Base-by-base conservation (phyloP, 2,888 invertebrate species). In the Lithosia quadra region DNA sequence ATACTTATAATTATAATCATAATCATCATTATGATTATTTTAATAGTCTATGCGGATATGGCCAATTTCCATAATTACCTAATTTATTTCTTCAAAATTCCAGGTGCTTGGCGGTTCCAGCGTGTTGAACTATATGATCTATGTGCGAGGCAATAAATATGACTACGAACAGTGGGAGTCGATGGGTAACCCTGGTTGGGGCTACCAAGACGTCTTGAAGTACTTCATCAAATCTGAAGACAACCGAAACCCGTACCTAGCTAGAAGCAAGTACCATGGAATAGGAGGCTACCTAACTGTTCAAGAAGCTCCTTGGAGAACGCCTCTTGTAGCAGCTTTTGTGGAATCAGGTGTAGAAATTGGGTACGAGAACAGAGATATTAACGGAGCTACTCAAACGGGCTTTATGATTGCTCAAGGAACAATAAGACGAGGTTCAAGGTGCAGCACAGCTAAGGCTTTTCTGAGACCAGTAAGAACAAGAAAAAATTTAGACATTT, bases 151-250 rank as follows among this genome's bases (percentile, higher is more conserved):
- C 13, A 98, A 97, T 87, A 95, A 95, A 68, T 95, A 96, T 79
- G 99, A 99, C 88, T 99, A 98, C 90, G 98, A 99, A 86, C 96
- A 96, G 60, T 99, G 99, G 99, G 98, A 98, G 81, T 93, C 96
- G 0, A 90, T 97, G 75, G 98, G 99, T 0, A 99, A 99, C 83
- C 95, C 97, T 0, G 98, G 98, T 9, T 99, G 99, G 99, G 96
- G 97, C 0, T 99, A 98, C 91, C 95, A 97, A 2, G 96, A 98
- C 70, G 98, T 97, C 0, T 93, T 99, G 8, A 97, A 97, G 62
- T 99, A 99, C 86, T 99, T 99, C 87, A 97, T 97, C 81, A 98
- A 98, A 88, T 98, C 98, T 0, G 98, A 98, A 89, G 98, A 98
- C 88, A 98, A 98, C 89, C 96, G 97, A 74, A 98, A 98, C 91